Percentiles rank a stretch among this genome's conserved stretches.
Evolutionary conservation across 2,113 vertebrate genomes (phyloP).

Genomic region (Tichodroma muraria): DNA sequence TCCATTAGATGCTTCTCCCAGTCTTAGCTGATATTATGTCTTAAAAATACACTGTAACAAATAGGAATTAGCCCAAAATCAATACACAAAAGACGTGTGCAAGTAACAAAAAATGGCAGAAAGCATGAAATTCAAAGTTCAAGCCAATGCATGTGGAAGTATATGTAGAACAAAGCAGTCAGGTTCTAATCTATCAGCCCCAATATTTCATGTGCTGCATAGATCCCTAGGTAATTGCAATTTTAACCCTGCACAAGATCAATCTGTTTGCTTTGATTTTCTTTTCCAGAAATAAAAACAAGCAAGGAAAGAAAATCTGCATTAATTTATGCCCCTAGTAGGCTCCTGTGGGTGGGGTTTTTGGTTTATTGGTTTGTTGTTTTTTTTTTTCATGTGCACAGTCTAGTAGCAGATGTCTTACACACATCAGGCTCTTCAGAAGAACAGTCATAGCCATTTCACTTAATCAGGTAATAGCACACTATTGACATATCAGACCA

Average conservation of each 20-base stretch:
- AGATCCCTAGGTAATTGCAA: not conserved
- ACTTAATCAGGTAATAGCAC: not conserved
- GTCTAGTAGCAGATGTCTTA: not conserved
- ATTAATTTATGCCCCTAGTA: not conserved
- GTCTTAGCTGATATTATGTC: not conserved
- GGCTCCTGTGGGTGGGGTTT: not conserved
- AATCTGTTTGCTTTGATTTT: not conserved
- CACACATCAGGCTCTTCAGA: not conserved
- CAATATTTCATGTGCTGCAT: not conserved
- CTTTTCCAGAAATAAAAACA: not conserved
- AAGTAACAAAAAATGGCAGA: not conserved
- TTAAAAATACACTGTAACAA: not conserved
- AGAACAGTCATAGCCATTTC: not conserved
- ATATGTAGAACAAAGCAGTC: not conserved
- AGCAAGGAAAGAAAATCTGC: not conserved
- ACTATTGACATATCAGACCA: not conserved
- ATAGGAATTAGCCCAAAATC: not conserved
- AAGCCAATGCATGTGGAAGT: not conserved
- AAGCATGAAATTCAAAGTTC: not conserved
- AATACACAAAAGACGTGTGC: not conserved
- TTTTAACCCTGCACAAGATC: not conserved
- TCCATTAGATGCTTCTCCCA: not conserved
- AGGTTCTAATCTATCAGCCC: not conserved
- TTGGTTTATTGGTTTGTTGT: not conserved
- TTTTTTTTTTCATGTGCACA: not conserved